A percentile compares a stretch with the other conserved stretches of the same genome.
These are phyloP conservation scores for Rhinolophus ferrumequinum DNA, from an alignment of 2,113 vertebrate genomes.

Conservation along the genomic window DNA sequence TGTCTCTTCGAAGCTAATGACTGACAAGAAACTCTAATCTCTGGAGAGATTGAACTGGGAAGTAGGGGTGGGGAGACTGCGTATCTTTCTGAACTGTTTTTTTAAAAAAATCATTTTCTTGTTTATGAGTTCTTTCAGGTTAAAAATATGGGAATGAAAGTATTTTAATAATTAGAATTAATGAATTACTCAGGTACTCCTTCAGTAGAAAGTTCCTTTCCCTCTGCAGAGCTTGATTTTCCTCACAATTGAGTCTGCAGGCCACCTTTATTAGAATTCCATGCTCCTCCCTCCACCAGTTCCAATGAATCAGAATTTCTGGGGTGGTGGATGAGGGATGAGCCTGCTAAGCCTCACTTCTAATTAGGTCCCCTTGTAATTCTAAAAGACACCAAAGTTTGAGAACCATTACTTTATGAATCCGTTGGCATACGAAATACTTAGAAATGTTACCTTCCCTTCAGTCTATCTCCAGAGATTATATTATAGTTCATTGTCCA, in stretches of 20 bases:
- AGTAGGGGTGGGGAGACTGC: not conserved
- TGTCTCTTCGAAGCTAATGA: not conserved
- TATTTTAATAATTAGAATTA: slow-evolving; percentile 43
- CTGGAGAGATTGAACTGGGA: not conserved
- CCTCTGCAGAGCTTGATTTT: not conserved
- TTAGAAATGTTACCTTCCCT: slow-evolving; percentile 8
- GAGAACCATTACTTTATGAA: not conserved
- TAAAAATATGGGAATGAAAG: slow-evolving; percentile 35
- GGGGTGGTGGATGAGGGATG: not conserved
- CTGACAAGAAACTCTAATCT: not conserved
- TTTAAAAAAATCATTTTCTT: not conserved
- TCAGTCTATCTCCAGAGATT: not conserved
- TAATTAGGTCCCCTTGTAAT: slow-evolving; percentile 66
- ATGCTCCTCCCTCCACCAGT: no score
- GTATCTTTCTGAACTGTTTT: not conserved
- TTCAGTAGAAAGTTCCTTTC: not conserved
- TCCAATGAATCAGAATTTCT: not conserved
- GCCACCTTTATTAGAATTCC: not conserved
- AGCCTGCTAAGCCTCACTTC: not conserved
- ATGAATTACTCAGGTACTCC: not conserved
- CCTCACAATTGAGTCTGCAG: not conserved
- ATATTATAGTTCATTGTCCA: not conserved
- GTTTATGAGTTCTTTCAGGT: not conserved
- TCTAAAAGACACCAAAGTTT: slow-evolving; percentile 8
- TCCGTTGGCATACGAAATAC: not conserved